Base-by-base conservation (phyloP, 2,888 invertebrate genomes). In the Argyresthia albistria region DNA sequence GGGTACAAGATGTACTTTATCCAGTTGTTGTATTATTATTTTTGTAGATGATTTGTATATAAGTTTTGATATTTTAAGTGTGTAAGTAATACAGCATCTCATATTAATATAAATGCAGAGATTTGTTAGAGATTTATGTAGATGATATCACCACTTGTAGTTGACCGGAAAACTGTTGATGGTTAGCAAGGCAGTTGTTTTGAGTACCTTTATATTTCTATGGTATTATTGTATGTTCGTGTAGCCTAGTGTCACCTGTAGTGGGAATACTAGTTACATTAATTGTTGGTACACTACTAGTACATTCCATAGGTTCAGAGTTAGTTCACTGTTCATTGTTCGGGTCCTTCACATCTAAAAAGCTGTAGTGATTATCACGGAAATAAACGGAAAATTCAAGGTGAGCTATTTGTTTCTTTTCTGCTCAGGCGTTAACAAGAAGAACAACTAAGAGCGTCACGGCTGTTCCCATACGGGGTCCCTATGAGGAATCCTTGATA, bases 41-140 rank as follows among this genome's bases (percentile, higher is more conserved):
- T 66, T 69, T 70, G 69, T 36, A 48, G 48, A 64, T 62, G 69
- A 61, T 73, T 67, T 83, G 78, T 83, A 82, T 72, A 82, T 80
- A 81, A 10, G 37, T 48, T 15, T 48, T 48, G 35, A 69, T 76
- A 67, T 64, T 54, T 58, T 60, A 60, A 56, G 54, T 58, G 55
- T 60, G 58, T 52, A 50, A 55, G n/a, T n/a, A n/a, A 25, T 25
- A 25, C 25, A 50, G 45, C 14, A 51, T 56, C 51, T 56, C 52
- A 55, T 53, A 55, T 54, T 55, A 46, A 52, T 52, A 55, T 53
- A 39, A 69, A 60, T 63, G 6, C 25, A 65, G 58, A 69, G 69
- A 67, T 66, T 67, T 67, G 59, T 63, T 60, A 67, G 68, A 76
- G 69, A 69, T 73, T 68, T 60, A 54, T 57, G 56, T 56, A 57